Conservation (phyloP, 2,797 vertebrate genomes). For the Chloroceryle inda region DNA sequence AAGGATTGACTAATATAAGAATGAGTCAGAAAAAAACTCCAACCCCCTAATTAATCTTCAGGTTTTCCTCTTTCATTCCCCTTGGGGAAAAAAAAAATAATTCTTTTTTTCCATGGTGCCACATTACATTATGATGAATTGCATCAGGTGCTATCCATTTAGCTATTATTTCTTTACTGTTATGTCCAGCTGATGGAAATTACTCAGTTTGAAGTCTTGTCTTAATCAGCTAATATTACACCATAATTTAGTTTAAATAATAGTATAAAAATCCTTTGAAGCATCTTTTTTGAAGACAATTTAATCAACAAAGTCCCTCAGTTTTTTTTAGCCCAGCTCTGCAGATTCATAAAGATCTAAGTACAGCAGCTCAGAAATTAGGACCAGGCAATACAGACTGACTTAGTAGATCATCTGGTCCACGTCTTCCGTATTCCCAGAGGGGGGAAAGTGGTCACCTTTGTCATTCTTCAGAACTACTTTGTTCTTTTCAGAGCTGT, state of each 20-base stretch:
- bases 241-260: conserved; percentile 82
- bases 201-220: conserved; percentile 79
- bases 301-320: conserved; percentile 74
- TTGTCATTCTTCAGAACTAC: conserved; percentile 47
- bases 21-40: neutral
- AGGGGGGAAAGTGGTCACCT: conserved; percentile 54
- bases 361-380: conserved; percentile 66
- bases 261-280: conserved; percentile 81
- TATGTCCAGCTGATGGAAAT: conserved; percentile 82
- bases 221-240: conserved; percentile 83
- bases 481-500: conserved; percentile 49
- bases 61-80: conserved; percentile 52
- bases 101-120: conserved; percentile 40
- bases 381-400: conserved; percentile 46
- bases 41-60: neutral
- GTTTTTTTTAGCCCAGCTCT: conserved; percentile 57
- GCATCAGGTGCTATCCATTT: conserved; percentile 74
- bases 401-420: neutral
- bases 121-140: conserved; percentile 70
- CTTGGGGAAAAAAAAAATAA: neutral
- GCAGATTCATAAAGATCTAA: conserved; percentile 70
- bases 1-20: neutral
- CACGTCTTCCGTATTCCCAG: conserved; percentile 19
- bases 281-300: conserved; percentile 80
- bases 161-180: conserved; percentile 80